These are phyloP conservation scores for Oscheius sp. DNA, from an alignment of 2,888 invertebrate genomes.

Conservation along the genomic window DNA sequence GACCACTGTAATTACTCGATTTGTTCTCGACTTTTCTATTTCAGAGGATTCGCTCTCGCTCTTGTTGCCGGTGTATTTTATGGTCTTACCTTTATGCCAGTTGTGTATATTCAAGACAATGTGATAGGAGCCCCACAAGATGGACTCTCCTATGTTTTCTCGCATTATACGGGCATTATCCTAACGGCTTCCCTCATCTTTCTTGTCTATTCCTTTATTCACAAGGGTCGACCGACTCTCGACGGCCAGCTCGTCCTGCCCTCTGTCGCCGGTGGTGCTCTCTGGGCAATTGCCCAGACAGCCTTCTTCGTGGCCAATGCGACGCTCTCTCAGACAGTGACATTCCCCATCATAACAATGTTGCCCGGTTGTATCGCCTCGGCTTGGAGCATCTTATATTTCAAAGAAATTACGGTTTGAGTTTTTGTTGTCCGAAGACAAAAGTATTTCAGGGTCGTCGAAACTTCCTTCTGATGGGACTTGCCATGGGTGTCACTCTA, in stretches of 20 bases:
- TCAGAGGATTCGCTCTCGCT: constrained; percentile 74
- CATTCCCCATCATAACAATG: constrained; percentile 76
- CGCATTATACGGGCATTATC: constrained; percentile 75
- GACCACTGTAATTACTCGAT: constrained; percentile 36
- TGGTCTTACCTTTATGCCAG: constrained; percentile 76
- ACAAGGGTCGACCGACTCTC: constrained; percentile 74
- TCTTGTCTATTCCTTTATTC: constrained; percentile 73
- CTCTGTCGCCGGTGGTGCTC: constrained; percentile 74
- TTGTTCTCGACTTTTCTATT: not conserved
- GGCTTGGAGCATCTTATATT: constrained; percentile 75
- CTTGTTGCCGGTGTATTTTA: constrained; percentile 75
- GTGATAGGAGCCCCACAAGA: constrained; percentile 52
- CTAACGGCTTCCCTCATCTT: constrained; percentile 74
- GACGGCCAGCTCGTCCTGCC: constrained; percentile 75
- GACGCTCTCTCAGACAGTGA: constrained; percentile 73
- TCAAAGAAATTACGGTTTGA: constrained; percentile 75
- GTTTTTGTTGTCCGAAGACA: not conserved
- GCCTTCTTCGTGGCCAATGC: constrained; percentile 76
- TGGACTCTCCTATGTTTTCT: constrained; percentile 74
- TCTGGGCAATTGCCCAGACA: constrained; percentile 70
- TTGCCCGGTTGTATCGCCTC: constrained; percentile 75
- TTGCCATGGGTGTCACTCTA: constrained; percentile 66
- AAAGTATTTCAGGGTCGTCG: constrained; percentile 51
- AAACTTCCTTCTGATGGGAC: constrained; percentile 60
- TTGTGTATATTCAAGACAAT: constrained; percentile 75